A percentile compares a stretch with the other conserved stretches of the same genome.
phyloP scores from a whole-genome alignment of 2,797 vertebrate species.

The Nyctibius grandis region DNA sequence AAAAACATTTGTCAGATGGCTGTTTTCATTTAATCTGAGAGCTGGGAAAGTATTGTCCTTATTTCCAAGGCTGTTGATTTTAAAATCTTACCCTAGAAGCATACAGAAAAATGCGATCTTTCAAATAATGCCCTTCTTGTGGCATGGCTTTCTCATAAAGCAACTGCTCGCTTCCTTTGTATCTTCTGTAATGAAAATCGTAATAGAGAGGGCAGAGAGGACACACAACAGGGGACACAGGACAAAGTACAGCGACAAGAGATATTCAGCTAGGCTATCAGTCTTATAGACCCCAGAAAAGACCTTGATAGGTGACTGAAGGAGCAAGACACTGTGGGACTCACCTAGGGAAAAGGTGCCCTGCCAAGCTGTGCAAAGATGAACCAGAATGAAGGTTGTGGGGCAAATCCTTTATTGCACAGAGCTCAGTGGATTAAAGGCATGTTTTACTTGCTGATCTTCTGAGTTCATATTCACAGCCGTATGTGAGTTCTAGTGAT shows the following conservation, averaged over 20 bases:
- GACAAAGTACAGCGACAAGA: accelerated
- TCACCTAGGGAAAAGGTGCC: background rate
- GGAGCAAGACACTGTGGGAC: background rate
- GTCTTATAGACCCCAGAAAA: background rate
- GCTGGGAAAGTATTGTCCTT: background rate
- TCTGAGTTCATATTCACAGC: background rate
- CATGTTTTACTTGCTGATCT: background rate
- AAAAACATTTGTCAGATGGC: background rate
- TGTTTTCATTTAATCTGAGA: background rate
- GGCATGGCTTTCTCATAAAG: background rate
- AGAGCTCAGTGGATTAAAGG: background rate
- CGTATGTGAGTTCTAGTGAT: background rate
- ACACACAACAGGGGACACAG: too few species aligned
- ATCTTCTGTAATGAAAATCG: background rate
- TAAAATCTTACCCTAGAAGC: background rate
- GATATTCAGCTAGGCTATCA: accelerated
- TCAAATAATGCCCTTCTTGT: background rate
- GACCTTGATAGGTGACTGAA: background rate
- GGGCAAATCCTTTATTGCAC: background rate
- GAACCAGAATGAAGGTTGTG: background rate
- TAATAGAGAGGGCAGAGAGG: background rate
- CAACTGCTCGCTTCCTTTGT: background rate
- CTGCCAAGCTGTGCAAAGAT: background rate
- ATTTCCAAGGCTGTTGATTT: background rate
- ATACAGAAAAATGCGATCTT: background rate